Conservation (phyloP, 2,797 vertebrate species). For the Thamnophis elegans region DNA sequence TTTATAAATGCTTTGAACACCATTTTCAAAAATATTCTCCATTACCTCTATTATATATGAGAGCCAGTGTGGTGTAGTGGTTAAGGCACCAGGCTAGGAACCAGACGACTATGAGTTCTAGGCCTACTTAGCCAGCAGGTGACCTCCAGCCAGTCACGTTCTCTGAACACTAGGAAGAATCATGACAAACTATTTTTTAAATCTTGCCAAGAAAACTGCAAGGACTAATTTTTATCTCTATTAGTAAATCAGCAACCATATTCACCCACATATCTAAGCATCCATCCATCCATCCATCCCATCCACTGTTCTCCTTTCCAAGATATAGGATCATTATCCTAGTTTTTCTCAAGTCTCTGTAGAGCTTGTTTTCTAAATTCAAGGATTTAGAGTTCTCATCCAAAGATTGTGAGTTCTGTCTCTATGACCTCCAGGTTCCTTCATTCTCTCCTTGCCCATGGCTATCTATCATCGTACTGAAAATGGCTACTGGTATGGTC, state of each 20-base stretch:
- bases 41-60: background rate
- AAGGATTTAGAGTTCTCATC: background rate
- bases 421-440: slow-evolving; percentile 45
- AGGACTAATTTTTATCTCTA: background rate
- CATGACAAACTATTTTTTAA: background rate
- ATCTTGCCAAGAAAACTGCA: background rate
- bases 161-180: background rate
- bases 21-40: background rate
- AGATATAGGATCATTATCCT: background rate
- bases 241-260: background rate
- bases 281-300: background rate
- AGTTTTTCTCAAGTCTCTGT: background rate
- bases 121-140: background rate
- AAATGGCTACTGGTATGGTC: slow-evolving; percentile 59
- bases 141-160: background rate
- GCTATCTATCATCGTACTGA: slow-evolving; percentile 56
- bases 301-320: background rate
- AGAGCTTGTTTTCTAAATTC: background rate
- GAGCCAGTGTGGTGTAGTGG: background rate
- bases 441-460: slow-evolving; percentile 55
- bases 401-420: background rate
- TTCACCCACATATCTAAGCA: background rate
- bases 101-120: background rate
- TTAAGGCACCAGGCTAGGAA: background rate
- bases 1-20: background rate